These are phyloP conservation scores for Pantherophis alleghaniensis DNA, from an alignment of 2,797 vertebrate species.

Conservation along the genomic window DNA sequence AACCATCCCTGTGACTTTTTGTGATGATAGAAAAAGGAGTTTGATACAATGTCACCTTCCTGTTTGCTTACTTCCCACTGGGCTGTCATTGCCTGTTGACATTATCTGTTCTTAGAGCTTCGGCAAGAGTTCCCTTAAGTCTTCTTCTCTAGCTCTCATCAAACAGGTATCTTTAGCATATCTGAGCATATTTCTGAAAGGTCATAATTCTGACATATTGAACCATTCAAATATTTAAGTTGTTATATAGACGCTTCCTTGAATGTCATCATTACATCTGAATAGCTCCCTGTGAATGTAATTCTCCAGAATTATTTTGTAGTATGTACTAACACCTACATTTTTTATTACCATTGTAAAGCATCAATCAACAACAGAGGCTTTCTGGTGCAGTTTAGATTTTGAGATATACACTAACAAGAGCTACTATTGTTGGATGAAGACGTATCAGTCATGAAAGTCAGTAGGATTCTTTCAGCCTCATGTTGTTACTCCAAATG, in stretches of 20 bases:
- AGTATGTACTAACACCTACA: neutral
- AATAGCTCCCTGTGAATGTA: neutral
- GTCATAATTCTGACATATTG: neutral
- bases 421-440: neutral
- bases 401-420: neutral
- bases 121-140: neutral
- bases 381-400: neutral
- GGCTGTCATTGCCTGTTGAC: neutral
- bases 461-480: neutral
- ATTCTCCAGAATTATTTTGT: neutral
- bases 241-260: neutral
- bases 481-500: neutral
- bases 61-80: neutral
- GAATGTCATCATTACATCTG: neutral
- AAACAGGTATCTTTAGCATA: neutral
- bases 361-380: neutral
- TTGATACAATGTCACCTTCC: neutral
- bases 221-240: neutral
- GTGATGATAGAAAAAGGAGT: neutral
- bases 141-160: neutral
- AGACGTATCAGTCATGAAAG: neutral
- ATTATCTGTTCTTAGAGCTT: neutral
- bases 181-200: neutral
- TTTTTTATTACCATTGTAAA: neutral
- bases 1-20: neutral